A percentile compares a stretch with the other conserved stretches of the same genome.
Evolutionary conservation across 2,888 invertebrate genomes (phyloP).

Genomic region (Neria commutata): DNA sequence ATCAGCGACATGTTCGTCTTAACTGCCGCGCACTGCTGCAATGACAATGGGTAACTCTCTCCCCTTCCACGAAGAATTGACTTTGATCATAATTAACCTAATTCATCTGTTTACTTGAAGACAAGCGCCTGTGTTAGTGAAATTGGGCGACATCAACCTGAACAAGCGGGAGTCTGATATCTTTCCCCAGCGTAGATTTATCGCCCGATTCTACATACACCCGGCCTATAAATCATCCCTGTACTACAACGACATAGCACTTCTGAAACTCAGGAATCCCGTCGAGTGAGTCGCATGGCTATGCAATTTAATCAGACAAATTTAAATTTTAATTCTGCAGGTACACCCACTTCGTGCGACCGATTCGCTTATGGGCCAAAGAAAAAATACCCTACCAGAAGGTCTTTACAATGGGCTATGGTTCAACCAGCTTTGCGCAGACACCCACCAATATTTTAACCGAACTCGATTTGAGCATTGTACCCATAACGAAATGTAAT

Average conservation of each 20-base stretch:
- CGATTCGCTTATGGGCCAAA: slow-evolving; percentile 66
- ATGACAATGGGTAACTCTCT: slow-evolving; percentile 37
- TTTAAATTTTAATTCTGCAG: slow-evolving; percentile 19
- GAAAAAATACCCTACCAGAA: slow-evolving; percentile 53
- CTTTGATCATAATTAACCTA: no score
- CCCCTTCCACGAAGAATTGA: no score
- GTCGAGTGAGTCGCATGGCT: slow-evolving; percentile 34
- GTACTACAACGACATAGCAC: slow-evolving; percentile 67
- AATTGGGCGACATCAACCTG: slow-evolving; percentile 64
- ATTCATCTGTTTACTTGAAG: no score
- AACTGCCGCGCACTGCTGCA: slow-evolving; percentile 53
- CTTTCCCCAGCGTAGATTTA: slow-evolving; percentile 52
- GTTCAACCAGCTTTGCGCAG: slow-evolving; percentile 62
- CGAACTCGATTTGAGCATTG: slow-evolving; percentile 42
- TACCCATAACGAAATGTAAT: slow-evolving; percentile 42
- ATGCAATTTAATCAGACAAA: neutral
- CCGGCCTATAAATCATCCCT: slow-evolving; percentile 62
- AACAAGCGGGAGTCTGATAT: slow-evolving; percentile 55
- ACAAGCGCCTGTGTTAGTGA: slow-evolving; percentile 57
- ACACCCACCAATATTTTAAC: slow-evolving; percentile 49
- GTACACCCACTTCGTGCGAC: slow-evolving; percentile 58
- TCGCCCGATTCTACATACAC: slow-evolving; percentile 59
- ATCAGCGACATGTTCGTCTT: slow-evolving; percentile 46
- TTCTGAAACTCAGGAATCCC: slow-evolving; percentile 59
- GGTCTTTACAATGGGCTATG: slow-evolving; percentile 69